Evolutionary conservation across 2,888 invertebrate species (phyloP).

Genomic region (Mesodorylaimus sp.): DNA sequence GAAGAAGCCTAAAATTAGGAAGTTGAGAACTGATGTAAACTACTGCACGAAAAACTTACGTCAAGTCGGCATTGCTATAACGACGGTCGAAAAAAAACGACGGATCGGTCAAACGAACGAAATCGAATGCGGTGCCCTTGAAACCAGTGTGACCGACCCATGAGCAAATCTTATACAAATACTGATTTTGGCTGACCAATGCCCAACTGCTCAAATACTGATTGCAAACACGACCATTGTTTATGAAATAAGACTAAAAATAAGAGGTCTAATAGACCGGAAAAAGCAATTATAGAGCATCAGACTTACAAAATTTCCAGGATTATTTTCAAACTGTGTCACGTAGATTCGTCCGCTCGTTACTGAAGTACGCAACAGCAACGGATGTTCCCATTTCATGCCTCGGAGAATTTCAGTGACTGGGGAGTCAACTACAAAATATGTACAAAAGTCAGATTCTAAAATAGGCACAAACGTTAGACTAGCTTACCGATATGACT

Average conservation of each 20-base stretch:
- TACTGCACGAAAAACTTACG: constrained; percentile 21
- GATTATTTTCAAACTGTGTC: constrained; percentile 30
- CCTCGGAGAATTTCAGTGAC: constrained; percentile 23
- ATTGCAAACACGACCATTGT: constrained; percentile 26
- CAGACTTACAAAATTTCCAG: constrained; percentile 27
- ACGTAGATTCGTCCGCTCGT: constrained; percentile 27
- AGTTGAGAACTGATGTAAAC: too few relatives aligned
- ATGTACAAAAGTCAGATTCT: too few relatives aligned
- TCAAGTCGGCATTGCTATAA: constrained; percentile 26
- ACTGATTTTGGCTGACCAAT: constrained; percentile 28
- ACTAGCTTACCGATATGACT: constrained; percentile 23
- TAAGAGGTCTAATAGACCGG: too few relatives aligned
- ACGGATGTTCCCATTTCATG: constrained; percentile 25
- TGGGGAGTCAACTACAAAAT: constrained; percentile 25
- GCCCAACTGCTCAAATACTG: constrained; percentile 27
- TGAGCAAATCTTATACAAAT: constrained; percentile 26
- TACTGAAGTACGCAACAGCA: constrained; percentile 25
- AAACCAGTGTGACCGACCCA: constrained; percentile 26
- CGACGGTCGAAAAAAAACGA: constrained; percentile 23
- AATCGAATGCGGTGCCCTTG: constrained; percentile 23
- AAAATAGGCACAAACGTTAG: not conserved
- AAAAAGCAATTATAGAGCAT: too few relatives aligned
- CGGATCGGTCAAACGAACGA: constrained; percentile 23
- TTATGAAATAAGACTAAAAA: constrained; percentile 26
- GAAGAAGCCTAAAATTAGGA: constrained; percentile 20